These are phyloP conservation scores for Enteromius thamalakanensis DNA, from an alignment of 2,797 vertebrate species.

Conservation along the genomic window DNA sequence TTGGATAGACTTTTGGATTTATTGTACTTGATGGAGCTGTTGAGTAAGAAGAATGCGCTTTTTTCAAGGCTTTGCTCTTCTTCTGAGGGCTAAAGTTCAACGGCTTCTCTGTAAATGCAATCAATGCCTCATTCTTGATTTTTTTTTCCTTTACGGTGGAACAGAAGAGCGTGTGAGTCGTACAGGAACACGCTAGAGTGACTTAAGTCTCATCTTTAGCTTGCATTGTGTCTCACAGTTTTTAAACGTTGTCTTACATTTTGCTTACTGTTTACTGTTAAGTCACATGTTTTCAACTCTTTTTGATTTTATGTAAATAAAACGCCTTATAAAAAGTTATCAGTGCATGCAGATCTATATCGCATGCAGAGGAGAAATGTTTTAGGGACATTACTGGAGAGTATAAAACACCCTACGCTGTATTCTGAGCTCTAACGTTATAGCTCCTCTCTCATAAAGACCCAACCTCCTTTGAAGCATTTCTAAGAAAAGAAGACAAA, in stretches of 20 bases:
- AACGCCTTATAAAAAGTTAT: background rate
- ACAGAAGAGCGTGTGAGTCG: constrained; percentile 1
- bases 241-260: background rate
- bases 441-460: constrained; percentile 46
- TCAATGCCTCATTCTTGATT: constrained; percentile 64
- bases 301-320: background rate
- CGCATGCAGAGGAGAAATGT: background rate
- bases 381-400: constrained; percentile 20
- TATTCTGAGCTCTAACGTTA: constrained; percentile 5
- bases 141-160: constrained; percentile 58
- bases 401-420: constrained; percentile 23
- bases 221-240: background rate
- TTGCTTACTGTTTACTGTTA: background rate
- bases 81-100: constrained; percentile 64
- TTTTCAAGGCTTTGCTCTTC: constrained; percentile 58
- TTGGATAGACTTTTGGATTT: constrained; percentile 32
- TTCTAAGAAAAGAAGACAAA: constrained; percentile 54
- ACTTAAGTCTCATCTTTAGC: background rate
- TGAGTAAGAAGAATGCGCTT: constrained; percentile 51
- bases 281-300: background rate
- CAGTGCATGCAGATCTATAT: background rate
- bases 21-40: constrained; percentile 40
- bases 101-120: constrained; percentile 65
- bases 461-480: constrained; percentile 50
- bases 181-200: background rate